A percentile compares a stretch with the other conserved stretches of the same genome.
phyloP scores from a whole-genome alignment of 2,797 vertebrate species.

The Momotus momota region DNA sequence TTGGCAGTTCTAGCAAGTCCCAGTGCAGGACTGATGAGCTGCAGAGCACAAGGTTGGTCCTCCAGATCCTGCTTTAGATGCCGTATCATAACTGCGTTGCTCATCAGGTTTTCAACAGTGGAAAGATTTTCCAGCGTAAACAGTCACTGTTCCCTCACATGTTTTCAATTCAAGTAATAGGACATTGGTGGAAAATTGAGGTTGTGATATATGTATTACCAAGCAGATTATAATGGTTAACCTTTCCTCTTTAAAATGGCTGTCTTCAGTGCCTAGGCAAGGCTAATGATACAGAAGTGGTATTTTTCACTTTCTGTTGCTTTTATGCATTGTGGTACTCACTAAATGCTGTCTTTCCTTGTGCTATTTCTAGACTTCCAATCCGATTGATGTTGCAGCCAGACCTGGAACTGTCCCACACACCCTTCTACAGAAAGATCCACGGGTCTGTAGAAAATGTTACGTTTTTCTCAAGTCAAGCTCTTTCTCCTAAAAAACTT shows the following conservation, averaged over 20 bases:
- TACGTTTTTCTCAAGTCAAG: background rate
- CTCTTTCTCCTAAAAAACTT: background rate
- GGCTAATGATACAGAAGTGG: background rate
- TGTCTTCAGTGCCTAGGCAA: background rate
- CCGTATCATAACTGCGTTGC: background rate
- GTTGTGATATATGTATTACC: background rate
- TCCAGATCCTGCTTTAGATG: background rate
- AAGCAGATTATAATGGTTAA: background rate
- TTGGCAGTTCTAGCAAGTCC: background rate
- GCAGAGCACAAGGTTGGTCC: background rate
- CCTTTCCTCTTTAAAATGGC: background rate
- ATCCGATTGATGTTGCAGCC: slow-evolving; percentile 92
- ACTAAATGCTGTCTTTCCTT: slow-evolving; percentile 11
- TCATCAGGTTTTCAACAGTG: background rate
- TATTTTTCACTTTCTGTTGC: background rate
- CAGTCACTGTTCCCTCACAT: background rate
- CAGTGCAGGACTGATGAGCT: background rate
- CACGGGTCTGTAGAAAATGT: slow-evolving; percentile 86
- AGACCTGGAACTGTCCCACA: slow-evolving; percentile 94
- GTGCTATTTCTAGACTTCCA: slow-evolving; percentile 88
- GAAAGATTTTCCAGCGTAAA: background rate
- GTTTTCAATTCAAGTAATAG: background rate
- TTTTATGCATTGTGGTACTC: background rate
- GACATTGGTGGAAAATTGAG: background rate
- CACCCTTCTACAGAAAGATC: slow-evolving; percentile 95